These are phyloP conservation scores for Calyptommatus sinebrachiatus DNA, from an alignment of 2,113 vertebrate species.

Conservation along the genomic window DNA sequence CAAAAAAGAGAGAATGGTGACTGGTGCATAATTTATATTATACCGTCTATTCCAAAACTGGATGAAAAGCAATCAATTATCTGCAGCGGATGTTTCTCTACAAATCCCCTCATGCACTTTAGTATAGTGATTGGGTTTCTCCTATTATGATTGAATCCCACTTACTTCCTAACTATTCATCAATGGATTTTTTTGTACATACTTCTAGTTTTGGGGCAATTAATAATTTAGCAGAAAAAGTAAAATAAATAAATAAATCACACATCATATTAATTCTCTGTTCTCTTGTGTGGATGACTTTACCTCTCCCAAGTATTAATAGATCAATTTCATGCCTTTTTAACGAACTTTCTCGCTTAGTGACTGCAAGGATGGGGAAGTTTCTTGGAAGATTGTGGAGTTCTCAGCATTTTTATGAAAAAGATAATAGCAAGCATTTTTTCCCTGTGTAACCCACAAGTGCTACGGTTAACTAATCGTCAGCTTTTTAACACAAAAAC, in stretches of 20 bases:
- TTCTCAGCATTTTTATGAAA: constrained; percentile 2
- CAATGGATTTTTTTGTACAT: constrained; percentile 10
- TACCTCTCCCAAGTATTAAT: constrained; percentile 18
- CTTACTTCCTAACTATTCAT: constrained; percentile 24
- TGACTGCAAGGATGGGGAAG: constrained; percentile 1
- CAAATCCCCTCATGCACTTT: constrained; percentile 22
- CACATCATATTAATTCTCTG: neutral
- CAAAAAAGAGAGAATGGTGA: neutral
- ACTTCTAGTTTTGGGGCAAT: constrained; percentile 1
- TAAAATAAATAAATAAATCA: neutral
- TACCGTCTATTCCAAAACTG: constrained; percentile 3
- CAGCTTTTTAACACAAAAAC: neutral
- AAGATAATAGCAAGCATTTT: neutral
- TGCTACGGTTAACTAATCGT: neutral
- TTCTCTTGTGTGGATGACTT: constrained; percentile 4
- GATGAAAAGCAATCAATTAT: constrained; percentile 17
- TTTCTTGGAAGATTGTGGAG: neutral
- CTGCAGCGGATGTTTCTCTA: neutral
- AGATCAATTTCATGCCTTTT: constrained; percentile 35
- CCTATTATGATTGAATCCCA: constrained; percentile 7
- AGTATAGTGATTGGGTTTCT: neutral
- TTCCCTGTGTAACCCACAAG: neutral
- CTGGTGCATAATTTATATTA: neutral
- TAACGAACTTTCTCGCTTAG: constrained; percentile 23
- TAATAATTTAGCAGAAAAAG: constrained; percentile 20